Base-by-base conservation (phyloP, 2,113 vertebrate species). In the Eurypyga helias region DNA sequence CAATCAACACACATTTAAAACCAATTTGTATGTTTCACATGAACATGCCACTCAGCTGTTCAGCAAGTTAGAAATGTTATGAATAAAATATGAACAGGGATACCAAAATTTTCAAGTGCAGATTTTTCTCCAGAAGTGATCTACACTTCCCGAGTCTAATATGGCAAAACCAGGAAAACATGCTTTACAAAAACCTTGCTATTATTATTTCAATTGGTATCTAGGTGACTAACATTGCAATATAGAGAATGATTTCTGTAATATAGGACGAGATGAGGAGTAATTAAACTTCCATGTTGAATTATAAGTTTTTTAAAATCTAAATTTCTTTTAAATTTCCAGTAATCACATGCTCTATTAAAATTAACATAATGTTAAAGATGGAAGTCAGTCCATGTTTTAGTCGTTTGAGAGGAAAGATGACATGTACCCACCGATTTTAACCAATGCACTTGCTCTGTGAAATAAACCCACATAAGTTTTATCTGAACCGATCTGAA, bases 31-130 rank as follows among this genome's bases (percentile, higher is more conserved):
- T 72, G 23, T 36, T 91, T 97, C 78, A 86, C 15, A 97, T 96
- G 92, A 93, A 82, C 43, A 93, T 80, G 51, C 45, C 65, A 92
- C 45, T 96, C 66, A 90, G n/a, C 69, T 94, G 57, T 92, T 96
- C 45, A 26, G n/a, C 52, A 91, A 65, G 48, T 29, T 46, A 72
- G 51, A 80, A 83, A 43, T 65, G 15, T 88, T 87, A 89, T 72
- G n/a, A 65, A 16, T 67, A 94, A 84, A 41, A 81, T 70, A 93
- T n/a, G n/a, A 77, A 90, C 26, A 83, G 19, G 23, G 17, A 71
- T 26, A 80, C 11, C 36, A 95, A 89, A 41, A 76, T 41, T 55
- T 78, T 8, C 41, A 69, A 76, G 64, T 61, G 75, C 51, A 46
- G 49, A 82, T 87, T 89, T 96, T 93, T 85, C 81, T 57, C 58